Evolutionary conservation across 37 sponge, comb jelly and placozoan genomes (phyloP), one percentile per base, ranked within the genome.

Genomic region (Crambe crambe): DNA sequence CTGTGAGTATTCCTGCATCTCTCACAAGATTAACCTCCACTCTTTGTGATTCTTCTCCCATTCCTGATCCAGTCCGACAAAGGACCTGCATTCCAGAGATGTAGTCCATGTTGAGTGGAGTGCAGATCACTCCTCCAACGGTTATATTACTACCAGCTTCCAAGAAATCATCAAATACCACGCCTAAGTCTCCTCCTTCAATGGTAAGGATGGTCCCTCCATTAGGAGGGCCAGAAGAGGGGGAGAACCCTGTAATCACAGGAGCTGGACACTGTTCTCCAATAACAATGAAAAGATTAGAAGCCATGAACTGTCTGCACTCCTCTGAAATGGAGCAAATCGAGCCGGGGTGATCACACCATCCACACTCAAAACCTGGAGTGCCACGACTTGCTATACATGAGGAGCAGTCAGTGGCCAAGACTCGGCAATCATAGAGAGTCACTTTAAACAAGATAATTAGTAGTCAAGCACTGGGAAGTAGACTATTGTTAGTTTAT

Each of bases 151-250:
- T 12, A 6, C 12, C 51, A 47, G 6, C 51, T 12, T 47, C 51
- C 51, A 47, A 12, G 29, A 75, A 75, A 34, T 85, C 86, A 57
- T 22, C 37, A 63, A 75, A 72, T n/a, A 34, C 26, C 59, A 77
- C 79, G 76, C 89, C 89, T 25, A 95, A 71, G 58, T 95, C 77
- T 26, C 77, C 75, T 10, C 95, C 95, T 58, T 42, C 79, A 60
- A 95, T 80, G 56, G 64, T 84, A 18, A 95, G 44, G 36, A 43
- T 67, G 43, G 86, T 90, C 22, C 92, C 89, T 68, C 95, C 95
- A 18, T 37, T 30, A 54, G 42, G 32, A 26, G 95, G 92, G 41
- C 92, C 84, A 40, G 66, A 78, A 31, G 8, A 39, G 22, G 95
- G 95, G 35, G 40, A 36, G 39, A 95, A 57, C 21, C 37, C 18